Conservation (phyloP, 2,888 invertebrate species). For the Dorcus hopei region DNA sequence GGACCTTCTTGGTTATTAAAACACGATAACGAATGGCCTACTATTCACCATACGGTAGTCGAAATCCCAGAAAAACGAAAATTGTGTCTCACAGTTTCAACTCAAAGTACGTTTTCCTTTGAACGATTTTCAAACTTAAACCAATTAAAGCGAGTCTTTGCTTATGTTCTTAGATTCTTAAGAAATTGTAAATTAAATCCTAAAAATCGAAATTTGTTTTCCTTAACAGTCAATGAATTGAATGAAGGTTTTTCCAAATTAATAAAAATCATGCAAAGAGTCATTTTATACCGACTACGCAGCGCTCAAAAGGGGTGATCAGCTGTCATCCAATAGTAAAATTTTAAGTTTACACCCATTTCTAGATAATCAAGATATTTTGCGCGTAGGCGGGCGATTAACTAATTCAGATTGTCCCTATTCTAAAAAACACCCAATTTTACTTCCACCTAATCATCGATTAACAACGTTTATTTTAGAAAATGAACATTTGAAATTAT, state of each 20-base stretch:
- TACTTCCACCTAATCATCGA: constrained; percentile 23
- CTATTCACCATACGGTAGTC: background rate
- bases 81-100: too few relatives aligned
- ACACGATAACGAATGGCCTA: background rate
- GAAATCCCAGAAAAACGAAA: too few relatives aligned
- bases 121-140: background rate
- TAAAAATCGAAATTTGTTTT: too few relatives aligned
- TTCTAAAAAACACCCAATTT: constrained; percentile 19
- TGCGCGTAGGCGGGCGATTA: constrained; percentile 17
- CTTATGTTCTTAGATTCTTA: constrained; percentile 1
- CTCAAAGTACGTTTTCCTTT: background rate
- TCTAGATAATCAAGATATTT: constrained; percentile 19
- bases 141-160: background rate
- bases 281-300: too few relatives aligned
- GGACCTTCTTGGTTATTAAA: constrained; percentile 8
- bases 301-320: too few relatives aligned
- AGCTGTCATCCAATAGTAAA: constrained; percentile 9
- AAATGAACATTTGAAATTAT: constrained; percentile 17
- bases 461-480: constrained; percentile 21
- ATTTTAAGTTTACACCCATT: constrained; percentile 17
- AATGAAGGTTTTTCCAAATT: too few relatives aligned
- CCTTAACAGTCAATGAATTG: too few relatives aligned
- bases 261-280: too few relatives aligned
- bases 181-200: constrained; percentile 6
- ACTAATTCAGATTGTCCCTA: background rate